phyloP scores from a whole-genome alignment of 2,113 vertebrate species.

The Toxotes chatareus region DNA sequence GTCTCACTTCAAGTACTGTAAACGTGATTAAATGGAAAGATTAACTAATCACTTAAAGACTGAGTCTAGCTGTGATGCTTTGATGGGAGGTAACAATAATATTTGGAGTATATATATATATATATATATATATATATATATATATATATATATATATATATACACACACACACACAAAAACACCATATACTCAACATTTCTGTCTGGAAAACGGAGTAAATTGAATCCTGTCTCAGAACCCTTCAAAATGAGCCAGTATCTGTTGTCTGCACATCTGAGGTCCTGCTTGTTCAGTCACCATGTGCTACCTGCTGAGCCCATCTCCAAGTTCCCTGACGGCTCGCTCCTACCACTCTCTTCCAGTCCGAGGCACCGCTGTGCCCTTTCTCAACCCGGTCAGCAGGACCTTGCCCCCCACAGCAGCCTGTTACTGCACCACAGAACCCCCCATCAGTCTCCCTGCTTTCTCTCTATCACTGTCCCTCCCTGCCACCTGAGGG shows the following conservation, averaged over 20 bases:
- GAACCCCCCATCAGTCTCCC: constrained; percentile 55
- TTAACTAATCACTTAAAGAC: not conserved
- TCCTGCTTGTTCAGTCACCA: constrained; percentile 41
- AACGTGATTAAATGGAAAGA: not conserved
- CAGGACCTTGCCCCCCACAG: constrained; percentile 40
- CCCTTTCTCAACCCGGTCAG: constrained; percentile 52
- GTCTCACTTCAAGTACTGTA: accelerated
- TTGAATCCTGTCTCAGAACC: not conserved
- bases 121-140: not conserved
- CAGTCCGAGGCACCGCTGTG: constrained; percentile 41
- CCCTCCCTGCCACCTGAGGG: constrained; percentile 66
- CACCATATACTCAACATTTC: not conserved
- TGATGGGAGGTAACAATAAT: not conserved
- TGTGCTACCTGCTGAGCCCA: constrained; percentile 58
- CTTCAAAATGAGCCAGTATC: constrained; percentile 31
- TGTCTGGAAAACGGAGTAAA: not conserved
- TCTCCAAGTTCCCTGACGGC: constrained; percentile 41
- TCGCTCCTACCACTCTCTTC: constrained; percentile 25
- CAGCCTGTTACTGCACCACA: constrained; percentile 59
- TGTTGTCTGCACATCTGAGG: constrained; percentile 40
- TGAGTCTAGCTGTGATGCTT: not conserved
- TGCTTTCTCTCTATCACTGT: constrained; percentile 63
- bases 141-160: not conserved
- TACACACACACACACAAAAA: too few species aligned
- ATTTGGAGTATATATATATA: not conserved